phyloP scores from a whole-genome alignment of 2,113 vertebrate genomes.

The Macrotus californicus region DNA sequence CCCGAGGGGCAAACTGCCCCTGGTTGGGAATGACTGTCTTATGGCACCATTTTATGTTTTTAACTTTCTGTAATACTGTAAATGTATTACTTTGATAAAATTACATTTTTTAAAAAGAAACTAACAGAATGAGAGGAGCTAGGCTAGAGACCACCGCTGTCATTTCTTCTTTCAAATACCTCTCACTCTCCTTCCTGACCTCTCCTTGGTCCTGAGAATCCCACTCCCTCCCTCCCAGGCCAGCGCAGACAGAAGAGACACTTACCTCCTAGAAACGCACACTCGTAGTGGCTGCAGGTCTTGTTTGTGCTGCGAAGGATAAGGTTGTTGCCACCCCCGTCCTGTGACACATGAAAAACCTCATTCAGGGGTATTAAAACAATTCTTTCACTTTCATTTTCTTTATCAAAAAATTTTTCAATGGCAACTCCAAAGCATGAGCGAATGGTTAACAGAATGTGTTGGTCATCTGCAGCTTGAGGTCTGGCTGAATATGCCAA shows the following conservation, averaged over 20 bases:
- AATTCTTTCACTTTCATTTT: slow-evolving; percentile 5
- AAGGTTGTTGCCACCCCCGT: slow-evolving; percentile 13
- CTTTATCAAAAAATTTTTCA: slow-evolving; percentile 39
- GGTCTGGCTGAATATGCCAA: slow-evolving; percentile 47
- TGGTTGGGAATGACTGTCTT: not conserved
- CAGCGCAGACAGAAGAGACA: not conserved
- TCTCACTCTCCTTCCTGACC: not conserved
- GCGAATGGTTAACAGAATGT: slow-evolving; percentile 48
- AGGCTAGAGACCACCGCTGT: not conserved
- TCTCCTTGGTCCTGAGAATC: not conserved
- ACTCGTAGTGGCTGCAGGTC: slow-evolving; percentile 69
- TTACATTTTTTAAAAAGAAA: not conserved
- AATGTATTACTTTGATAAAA: not conserved
- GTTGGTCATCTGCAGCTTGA: not conserved
- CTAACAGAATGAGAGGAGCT: not conserved
- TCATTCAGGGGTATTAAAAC: slow-evolving; percentile 66
- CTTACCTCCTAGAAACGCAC: slow-evolving; percentile 70
- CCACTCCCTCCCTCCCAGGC: not conserved
- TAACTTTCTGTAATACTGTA: not conserved
- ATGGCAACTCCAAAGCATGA: slow-evolving; percentile 60
- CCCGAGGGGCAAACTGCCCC: not conserved
- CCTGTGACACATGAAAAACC: slow-evolving; percentile 60
- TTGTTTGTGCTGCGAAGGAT: slow-evolving; percentile 65
- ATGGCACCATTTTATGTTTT: not conserved
- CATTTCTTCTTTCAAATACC: not conserved